Evolutionary conservation across 2,888 invertebrate genomes (phyloP).

Genomic region (Megamerina dolium): DNA sequence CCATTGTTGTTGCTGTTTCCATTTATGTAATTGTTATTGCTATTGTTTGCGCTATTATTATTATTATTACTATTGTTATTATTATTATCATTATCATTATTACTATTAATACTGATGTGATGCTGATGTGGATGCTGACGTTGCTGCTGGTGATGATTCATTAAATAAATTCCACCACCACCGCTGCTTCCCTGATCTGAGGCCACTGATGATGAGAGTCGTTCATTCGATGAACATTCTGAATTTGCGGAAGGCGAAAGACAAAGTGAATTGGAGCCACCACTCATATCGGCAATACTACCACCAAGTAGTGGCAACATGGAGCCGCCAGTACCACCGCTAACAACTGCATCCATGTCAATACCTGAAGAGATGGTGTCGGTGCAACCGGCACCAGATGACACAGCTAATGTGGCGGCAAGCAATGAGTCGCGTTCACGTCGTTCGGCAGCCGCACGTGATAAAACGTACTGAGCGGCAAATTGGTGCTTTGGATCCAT

Average conservation of each 20-base stretch:
- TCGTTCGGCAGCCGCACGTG: constrained; percentile 83
- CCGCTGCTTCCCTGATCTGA: constrained; percentile 64
- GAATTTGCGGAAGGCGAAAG: constrained; percentile 82
- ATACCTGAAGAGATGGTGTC: constrained; percentile 55
- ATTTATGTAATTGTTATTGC: constrained; percentile 42
- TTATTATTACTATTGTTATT: constrained; percentile 53
- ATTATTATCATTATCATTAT: constrained; percentile 51
- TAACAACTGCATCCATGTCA: too few species aligned
- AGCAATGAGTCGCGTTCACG: constrained; percentile 74
- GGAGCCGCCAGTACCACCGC: constrained; percentile 26
- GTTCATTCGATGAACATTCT: constrained; percentile 78
- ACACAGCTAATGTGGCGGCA: constrained; percentile 59
- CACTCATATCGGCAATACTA: constrained; percentile 21
- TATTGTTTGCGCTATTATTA: constrained; percentile 56
- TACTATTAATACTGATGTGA: constrained; percentile 61
- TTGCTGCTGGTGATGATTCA: too few species aligned
- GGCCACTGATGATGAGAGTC: constrained; percentile 73
- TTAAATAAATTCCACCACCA: constrained; percentile 46
- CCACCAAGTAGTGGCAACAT: constrained; percentile 27
- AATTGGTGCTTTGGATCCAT: constrained; percentile 96
- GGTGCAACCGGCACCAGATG: constrained; percentile 49
- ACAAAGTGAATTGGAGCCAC: constrained; percentile 60
- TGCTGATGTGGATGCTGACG: constrained; percentile 55
- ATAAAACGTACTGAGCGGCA: constrained; percentile 87
- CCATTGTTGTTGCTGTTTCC: constrained; percentile 56